Conservation (phyloP, 1,140 invertebrate species). For the Mycetomoellerius zeteki region DNA sequence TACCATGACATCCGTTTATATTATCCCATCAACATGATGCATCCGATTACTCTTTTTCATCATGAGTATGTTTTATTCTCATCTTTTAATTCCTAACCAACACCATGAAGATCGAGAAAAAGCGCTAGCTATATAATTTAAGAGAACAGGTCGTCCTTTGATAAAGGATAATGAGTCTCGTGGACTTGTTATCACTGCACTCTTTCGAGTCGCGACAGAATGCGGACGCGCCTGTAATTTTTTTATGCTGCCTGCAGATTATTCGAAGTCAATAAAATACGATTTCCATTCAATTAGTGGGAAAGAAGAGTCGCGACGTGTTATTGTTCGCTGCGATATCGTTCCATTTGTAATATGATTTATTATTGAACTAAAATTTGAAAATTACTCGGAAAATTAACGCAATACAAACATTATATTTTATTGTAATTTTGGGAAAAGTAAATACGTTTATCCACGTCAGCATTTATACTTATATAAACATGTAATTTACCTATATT, state of each 20-base stretch:
- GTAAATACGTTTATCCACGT: not conserved
- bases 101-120: not conserved
- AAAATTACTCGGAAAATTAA: not conserved
- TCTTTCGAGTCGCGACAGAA: not conserved
- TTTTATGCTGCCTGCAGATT: not conserved
- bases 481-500: not conserved
- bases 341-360: not conserved
- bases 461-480: not conserved
- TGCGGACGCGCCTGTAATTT: conserved; percentile 12
- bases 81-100: not conserved
- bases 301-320: not conserved
- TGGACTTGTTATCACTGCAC: conserved; percentile 10
- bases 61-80: not conserved
- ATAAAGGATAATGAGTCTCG: not conserved
- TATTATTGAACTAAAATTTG: not conserved
- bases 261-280: not conserved
- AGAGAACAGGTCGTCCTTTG: not conserved
- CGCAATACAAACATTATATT: not conserved
- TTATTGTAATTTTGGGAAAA: not conserved
- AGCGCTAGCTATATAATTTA: not conserved
- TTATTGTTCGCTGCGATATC: not conserved
- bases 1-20: not conserved
- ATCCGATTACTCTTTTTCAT: not conserved
- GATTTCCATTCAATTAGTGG: not conserved
- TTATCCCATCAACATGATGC: conserved; percentile 10